phyloP scores from a whole-genome alignment of 2,888 invertebrate species.

The Epirrhoe alternata region DNA sequence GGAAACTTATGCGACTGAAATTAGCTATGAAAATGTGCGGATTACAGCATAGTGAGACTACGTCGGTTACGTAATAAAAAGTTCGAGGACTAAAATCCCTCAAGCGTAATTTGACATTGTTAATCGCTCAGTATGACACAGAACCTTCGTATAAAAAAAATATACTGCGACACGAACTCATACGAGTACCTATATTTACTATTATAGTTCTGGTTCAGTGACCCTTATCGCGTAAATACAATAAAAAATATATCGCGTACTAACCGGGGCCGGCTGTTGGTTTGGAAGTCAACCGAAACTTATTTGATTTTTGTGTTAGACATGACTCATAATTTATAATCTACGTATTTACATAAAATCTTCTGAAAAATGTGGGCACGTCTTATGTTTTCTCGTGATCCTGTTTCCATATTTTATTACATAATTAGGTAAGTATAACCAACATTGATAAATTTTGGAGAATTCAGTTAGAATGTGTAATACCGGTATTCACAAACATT shows the following conservation, averaged over 20 bases:
- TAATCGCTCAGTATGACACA: background rate
- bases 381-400: too few relatives aligned
- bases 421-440: too few relatives aligned
- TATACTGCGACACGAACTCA: background rate
- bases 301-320: background rate
- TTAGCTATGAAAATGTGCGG: constrained; percentile 12
- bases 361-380: too few relatives aligned
- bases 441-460: too few relatives aligned
- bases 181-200: too few relatives aligned
- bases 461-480: too few relatives aligned
- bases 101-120: background rate
- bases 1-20: constrained; percentile 18
- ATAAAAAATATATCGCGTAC: background rate
- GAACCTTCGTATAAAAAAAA: background rate
- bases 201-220: constrained; percentile 6
- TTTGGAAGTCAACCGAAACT: background rate
- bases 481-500: too few relatives aligned
- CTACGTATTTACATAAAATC: too few relatives aligned
- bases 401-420: too few relatives aligned
- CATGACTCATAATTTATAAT: background rate
- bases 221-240: constrained; percentile 5
- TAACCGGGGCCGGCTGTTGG: background rate
- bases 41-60: background rate
- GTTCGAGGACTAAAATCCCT: background rate
- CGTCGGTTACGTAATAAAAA: background rate